Conservation (phyloP, 2,888 invertebrate genomes). For the Melieria picta region DNA sequence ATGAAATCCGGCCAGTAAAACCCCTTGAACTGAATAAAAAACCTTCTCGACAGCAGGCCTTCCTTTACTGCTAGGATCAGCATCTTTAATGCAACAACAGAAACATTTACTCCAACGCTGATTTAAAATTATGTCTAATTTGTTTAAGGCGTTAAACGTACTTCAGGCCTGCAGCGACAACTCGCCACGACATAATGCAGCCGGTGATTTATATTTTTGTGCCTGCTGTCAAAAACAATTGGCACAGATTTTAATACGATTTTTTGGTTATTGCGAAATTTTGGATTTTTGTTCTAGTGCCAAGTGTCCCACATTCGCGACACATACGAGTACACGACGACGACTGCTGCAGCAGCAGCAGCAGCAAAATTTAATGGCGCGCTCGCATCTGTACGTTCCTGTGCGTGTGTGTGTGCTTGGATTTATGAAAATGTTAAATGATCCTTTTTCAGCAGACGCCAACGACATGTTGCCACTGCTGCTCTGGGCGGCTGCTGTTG, state of each 20-base stretch:
- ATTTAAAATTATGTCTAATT: too few relatives aligned
- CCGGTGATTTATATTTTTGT: neutral
- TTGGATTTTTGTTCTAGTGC: too few relatives aligned
- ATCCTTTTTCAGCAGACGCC: conserved; percentile 41
- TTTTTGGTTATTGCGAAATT: neutral
- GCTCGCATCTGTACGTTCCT: neutral
- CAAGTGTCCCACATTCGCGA: too few relatives aligned
- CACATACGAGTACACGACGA: too few relatives aligned
- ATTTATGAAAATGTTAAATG: conserved; percentile 53
- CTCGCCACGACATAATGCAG: neutral
- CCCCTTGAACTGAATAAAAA: too few relatives aligned
- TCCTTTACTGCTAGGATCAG: too few relatives aligned
- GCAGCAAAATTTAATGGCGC: neutral
- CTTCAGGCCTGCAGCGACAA: too few relatives aligned
- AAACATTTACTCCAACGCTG: too few relatives aligned
- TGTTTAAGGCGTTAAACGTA: too few relatives aligned
- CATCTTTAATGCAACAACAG: too few relatives aligned
- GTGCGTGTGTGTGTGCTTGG: neutral
- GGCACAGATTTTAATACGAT: neutral
- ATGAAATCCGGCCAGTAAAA: too few relatives aligned
- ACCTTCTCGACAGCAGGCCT: too few relatives aligned
- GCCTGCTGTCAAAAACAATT: conserved; percentile 3
- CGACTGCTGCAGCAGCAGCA: neutral
- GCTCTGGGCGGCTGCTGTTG: neutral
- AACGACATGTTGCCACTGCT: conserved; percentile 24